A percentile compares a stretch with the other conserved stretches of the same genome.
phyloP scores from a whole-genome alignment of 2,888 invertebrate genomes.

The Oxystoma pomonae region DNA sequence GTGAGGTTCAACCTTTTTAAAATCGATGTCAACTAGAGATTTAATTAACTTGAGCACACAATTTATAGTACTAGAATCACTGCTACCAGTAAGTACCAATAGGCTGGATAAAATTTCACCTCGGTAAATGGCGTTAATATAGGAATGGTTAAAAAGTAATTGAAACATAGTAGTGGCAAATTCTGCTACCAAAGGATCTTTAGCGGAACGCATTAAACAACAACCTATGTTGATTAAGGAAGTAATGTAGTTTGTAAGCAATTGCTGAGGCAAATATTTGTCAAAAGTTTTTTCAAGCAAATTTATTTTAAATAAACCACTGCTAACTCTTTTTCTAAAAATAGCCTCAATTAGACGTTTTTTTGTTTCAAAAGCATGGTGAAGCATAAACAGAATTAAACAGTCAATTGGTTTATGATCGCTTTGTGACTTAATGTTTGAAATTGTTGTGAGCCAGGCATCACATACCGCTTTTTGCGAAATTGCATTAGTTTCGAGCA shows the following conservation, averaged over 20 bases:
- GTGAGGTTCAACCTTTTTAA: constrained; percentile 54
- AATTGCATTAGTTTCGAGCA: constrained; percentile 55
- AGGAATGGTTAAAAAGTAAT: constrained; percentile 46
- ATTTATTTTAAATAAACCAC: constrained; percentile 55
- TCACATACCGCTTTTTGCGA: constrained; percentile 55
- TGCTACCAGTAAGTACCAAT: constrained; percentile 36
- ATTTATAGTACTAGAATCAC: constrained; percentile 33
- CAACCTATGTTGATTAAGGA: constrained; percentile 56
- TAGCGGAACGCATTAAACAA: constrained; percentile 50
- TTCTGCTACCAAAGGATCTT: constrained; percentile 52
- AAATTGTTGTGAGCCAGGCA: constrained; percentile 57
- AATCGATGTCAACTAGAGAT: constrained; percentile 37
- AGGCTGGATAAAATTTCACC: constrained; percentile 40
- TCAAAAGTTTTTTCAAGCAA: constrained; percentile 55
- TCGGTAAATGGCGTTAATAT: constrained; percentile 34
- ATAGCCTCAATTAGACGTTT: constrained; percentile 59
- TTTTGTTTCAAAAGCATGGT: constrained; percentile 57
- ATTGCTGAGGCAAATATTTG: constrained; percentile 49
- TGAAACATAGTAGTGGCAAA: constrained; percentile 59
- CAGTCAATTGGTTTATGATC: constrained; percentile 67
- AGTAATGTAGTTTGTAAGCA: constrained; percentile 53
- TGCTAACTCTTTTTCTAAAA: constrained; percentile 60
- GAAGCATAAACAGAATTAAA: constrained; percentile 60
- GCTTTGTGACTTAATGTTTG: constrained; percentile 48
- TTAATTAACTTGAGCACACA: constrained; percentile 35